phyloP scores from a whole-genome alignment of 2,888 invertebrate genomes.

The Pterostichus madidus region DNA sequence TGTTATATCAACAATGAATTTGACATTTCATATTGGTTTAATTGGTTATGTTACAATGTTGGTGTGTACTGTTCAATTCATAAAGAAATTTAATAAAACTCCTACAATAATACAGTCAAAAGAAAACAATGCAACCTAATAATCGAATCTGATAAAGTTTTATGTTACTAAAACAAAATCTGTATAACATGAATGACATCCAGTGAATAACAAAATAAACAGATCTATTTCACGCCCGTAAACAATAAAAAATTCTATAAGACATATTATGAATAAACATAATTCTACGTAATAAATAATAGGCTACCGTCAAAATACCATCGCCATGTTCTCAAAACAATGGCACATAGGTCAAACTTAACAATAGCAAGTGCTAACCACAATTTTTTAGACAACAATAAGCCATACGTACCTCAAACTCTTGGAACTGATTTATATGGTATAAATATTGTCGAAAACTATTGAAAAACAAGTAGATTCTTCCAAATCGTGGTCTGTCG shows the following conservation, averaged over 20 bases:
- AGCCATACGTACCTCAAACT: conserved; percentile 2
- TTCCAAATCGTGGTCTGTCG: conserved; percentile 49
- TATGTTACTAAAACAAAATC: background rate
- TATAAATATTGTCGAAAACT: conserved; percentile 4
- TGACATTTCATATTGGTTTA: background rate
- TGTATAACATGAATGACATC: background rate
- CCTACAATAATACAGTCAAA: conserved; percentile 12
- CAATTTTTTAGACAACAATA: conserved; percentile 44
- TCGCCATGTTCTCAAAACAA: conserved; percentile 65
- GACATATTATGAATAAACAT: background rate
- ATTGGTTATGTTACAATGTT: conserved; percentile 19
- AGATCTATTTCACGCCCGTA: background rate
- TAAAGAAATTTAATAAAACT: conserved; percentile 1
- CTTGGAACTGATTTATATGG: background rate
- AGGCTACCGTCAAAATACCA: conserved; percentile 8
- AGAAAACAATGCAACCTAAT: conserved; percentile 34
- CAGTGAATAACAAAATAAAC: background rate
- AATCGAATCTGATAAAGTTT: conserved; percentile 14
- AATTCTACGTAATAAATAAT: background rate
- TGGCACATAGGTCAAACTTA: conserved; percentile 52
- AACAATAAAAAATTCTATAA: too few relatives aligned
- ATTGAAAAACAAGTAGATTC: background rate
- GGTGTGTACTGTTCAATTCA: background rate
- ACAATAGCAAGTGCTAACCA: conserved; percentile 64
- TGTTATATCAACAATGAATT: conserved; percentile 15